Conservation (phyloP, 2,797 vertebrate genomes). For the Myotis pilosus region DNA sequence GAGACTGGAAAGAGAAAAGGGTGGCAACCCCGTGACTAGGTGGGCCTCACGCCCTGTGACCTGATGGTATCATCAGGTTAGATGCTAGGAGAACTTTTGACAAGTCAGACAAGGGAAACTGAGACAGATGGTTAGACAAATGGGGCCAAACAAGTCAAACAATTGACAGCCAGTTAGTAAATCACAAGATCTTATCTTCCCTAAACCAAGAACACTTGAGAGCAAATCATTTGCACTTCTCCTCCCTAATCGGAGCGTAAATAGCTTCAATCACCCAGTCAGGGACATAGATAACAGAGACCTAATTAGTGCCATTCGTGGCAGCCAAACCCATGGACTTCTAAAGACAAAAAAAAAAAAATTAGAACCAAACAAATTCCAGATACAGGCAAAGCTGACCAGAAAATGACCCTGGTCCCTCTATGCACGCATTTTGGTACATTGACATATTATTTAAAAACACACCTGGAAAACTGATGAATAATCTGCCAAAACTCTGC, state of each 20-base stretch:
- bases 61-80: too few species aligned
- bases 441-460: neutral
- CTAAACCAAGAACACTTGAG: neutral
- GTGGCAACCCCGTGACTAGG: accelerated
- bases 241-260: neutral
- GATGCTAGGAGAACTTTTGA: neutral
- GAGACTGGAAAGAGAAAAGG: neutral
- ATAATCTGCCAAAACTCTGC: neutral
- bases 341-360: neutral
- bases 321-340: neutral
- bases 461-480: neutral
- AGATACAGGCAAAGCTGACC: neutral
- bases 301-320: neutral
- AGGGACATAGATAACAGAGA: neutral
- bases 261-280: neutral
- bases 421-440: neutral
- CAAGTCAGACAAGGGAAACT: neutral
- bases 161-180: neutral
- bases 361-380: neutral
- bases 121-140: neutral
- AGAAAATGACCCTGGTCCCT: neutral
- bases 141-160: neutral
- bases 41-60: neutral
- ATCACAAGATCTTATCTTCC: neutral
- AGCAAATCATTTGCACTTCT: neutral